phyloP scores from a whole-genome alignment of 2,797 vertebrate species.

The Chaunax sp. region DNA sequence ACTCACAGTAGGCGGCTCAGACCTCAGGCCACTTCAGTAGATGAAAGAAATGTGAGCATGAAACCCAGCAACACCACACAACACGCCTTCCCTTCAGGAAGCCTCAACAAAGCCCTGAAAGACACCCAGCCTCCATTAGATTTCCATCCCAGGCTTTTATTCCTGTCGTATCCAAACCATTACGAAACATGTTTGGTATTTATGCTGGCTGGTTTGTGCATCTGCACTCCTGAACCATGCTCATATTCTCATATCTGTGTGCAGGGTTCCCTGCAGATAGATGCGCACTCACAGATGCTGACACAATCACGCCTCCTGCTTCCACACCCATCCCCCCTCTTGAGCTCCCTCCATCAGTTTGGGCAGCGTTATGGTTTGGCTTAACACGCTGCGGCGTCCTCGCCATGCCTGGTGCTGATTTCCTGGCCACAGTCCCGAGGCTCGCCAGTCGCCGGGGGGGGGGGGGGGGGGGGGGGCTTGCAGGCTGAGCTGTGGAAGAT shows the following conservation, averaged over 20 bases:
- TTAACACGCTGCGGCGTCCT: conserved; percentile 14
- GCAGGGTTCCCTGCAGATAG: conserved; percentile 24
- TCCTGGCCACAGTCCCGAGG: conserved; percentile 28
- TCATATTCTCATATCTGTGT: neutral
- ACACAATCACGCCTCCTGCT: conserved; percentile 36
- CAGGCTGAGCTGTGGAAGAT: conserved; percentile 24
- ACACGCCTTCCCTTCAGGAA: conserved; percentile 5
- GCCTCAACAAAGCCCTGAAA: conserved; percentile 1
- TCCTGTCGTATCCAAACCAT: neutral
- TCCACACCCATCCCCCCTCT: conserved; percentile 32
- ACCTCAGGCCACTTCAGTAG: conserved; percentile 57
- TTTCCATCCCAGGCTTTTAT: neutral
- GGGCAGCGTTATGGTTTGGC: conserved; percentile 45
- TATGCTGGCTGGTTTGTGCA: neutral
- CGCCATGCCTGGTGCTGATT: conserved; percentile 43
- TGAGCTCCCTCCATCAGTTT: conserved; percentile 12
- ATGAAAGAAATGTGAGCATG: conserved; percentile 58
- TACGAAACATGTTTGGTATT: neutral
- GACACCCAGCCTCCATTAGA: neutral
- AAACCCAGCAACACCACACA: conserved; percentile 30
- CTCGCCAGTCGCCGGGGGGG: neutral
- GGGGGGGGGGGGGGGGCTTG: no score
- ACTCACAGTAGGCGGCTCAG: conserved; percentile 49
- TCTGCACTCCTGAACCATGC: neutral
- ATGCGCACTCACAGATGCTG: conserved; percentile 43